Evolutionary conservation across 2,888 invertebrate genomes (phyloP).

Genomic region (Lasioglossum malachurum): DNA sequence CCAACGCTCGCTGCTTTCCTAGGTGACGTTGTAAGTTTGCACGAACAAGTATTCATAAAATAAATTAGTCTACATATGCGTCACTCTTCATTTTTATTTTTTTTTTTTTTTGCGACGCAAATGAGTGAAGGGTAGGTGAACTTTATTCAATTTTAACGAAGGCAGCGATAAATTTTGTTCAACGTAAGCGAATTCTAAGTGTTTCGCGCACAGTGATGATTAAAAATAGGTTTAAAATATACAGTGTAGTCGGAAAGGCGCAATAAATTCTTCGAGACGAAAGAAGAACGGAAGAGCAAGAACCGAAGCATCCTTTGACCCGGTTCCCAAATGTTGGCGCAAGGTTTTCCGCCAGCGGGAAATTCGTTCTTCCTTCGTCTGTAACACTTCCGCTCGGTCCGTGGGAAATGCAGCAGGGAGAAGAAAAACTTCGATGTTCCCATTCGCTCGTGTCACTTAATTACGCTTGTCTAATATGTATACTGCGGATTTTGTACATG

Average conservation of each 20-base stretch:
- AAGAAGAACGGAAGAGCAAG: neutral
- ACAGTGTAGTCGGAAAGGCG: conserved; percentile 2
- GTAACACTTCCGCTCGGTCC: conserved; percentile 21
- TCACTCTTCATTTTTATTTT: neutral
- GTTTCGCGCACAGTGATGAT: neutral
- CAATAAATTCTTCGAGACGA: conserved; percentile 35
- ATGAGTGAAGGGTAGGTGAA: neutral
- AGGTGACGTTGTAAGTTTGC: neutral
- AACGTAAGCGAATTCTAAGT: neutral
- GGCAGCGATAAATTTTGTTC: neutral
- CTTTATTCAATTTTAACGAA: neutral
- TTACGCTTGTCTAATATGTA: neutral
- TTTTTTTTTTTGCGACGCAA: neutral
- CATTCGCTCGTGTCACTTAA: neutral
- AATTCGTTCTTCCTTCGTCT: conserved; percentile 30
- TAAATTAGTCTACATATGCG: neutral
- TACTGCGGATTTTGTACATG: neutral
- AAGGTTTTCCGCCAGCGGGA: conserved; percentile 46
- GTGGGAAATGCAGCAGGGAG: neutral
- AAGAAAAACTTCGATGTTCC: neutral
- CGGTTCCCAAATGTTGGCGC: conserved; percentile 61
- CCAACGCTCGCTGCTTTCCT: neutral
- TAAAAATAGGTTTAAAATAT: neutral
- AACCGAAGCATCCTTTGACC: conserved; percentile 49
- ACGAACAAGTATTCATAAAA: neutral